Evolutionary conservation across 2,113 vertebrate genomes (phyloP), one percentile per base, ranked within the genome.

Genomic region (Leucopternis melanops): DNA sequence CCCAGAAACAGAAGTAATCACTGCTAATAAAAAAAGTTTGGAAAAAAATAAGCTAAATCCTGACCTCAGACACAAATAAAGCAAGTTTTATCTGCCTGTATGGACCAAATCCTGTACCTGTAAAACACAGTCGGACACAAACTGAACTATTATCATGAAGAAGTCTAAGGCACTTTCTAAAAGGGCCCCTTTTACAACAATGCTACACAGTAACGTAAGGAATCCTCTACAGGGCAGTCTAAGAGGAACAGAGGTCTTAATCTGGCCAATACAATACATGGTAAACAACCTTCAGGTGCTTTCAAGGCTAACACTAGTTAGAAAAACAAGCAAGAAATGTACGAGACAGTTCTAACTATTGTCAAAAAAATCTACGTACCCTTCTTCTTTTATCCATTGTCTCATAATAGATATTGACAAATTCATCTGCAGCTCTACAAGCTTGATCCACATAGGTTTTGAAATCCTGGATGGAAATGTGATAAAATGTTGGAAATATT

Each of bases 351-450:
- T 36, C 21, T 21, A 91, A 52, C 16, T 22, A 8, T 1, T n/a
- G 38, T 19, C 44, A 74, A 36, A 87, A 57, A 61, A 19, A 73
- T 66, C 47, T 81, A 97, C 98, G 42, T 96, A 99, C 99, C 96
- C 99, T 98, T 94, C 99, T 98, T 84, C 99, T 99, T 94, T 99
- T 99, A 94, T 99, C 99, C 98, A 99, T 99, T 36, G 99, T 99
- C 81, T 99, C 99, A 71, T 99, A 99, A 96, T 99, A 99, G 97
- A 99, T 99, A 22, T 98, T 99, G 93, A 99, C 98, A 93, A 99
- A 99, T 84, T 99, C 99, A 94, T 99, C 99, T 6, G 99, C 99
- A 55, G 99, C 99, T 97, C 99, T 98, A 94, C 99, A 99, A 31
- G 99, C 99, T 97, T 99, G 99, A 95, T 99, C 99, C 40, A 98